Conservation (phyloP, 1,140 invertebrate species). For the Battus philenor region DNA sequence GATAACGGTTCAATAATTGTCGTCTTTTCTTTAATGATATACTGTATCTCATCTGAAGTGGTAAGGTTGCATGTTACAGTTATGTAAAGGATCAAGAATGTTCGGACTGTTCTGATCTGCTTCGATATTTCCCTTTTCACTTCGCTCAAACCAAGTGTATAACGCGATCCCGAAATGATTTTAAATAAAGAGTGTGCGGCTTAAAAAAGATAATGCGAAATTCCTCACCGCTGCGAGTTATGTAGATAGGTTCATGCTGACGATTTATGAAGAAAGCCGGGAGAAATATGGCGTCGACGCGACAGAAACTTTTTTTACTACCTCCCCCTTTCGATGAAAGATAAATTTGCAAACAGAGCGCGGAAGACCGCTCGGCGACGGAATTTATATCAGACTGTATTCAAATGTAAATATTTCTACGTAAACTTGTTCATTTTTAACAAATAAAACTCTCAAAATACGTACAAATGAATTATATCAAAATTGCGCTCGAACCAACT, state of each 20-base stretch:
- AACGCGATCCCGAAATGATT: constrained; percentile 18
- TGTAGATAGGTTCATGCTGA: constrained; percentile 55
- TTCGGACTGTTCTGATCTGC: too few relatives aligned
- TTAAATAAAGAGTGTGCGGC: constrained; percentile 13
- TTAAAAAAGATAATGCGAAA: constrained; percentile 29
- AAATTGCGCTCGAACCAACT: background rate
- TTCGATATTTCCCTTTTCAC: too few relatives aligned
- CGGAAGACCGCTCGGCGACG: constrained; percentile 33
- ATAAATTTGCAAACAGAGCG: constrained; percentile 58
- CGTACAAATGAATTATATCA: background rate
- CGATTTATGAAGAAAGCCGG: constrained; percentile 62
- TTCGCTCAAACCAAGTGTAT: too few relatives aligned
- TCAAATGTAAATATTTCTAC: constrained; percentile 40
- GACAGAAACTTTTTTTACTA: constrained; percentile 56
- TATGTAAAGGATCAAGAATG: too few relatives aligned
- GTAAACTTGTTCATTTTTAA: constrained; percentile 17
- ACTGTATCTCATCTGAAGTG: too few relatives aligned
- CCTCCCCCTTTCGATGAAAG: constrained; percentile 48
- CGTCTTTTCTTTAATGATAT: too few relatives aligned
- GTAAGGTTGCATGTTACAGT: too few relatives aligned
- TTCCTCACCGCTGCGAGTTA: constrained; percentile 33
- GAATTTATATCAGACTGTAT: constrained; percentile 38
- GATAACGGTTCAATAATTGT: too few relatives aligned
- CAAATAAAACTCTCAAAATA: too few relatives aligned
- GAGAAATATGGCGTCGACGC: constrained; percentile 52